A percentile compares a stretch with the other conserved stretches of the same genome.
Conservation (phyloP, 1,140 invertebrate genomes). For the Reticulitermes speratus region DNA sequence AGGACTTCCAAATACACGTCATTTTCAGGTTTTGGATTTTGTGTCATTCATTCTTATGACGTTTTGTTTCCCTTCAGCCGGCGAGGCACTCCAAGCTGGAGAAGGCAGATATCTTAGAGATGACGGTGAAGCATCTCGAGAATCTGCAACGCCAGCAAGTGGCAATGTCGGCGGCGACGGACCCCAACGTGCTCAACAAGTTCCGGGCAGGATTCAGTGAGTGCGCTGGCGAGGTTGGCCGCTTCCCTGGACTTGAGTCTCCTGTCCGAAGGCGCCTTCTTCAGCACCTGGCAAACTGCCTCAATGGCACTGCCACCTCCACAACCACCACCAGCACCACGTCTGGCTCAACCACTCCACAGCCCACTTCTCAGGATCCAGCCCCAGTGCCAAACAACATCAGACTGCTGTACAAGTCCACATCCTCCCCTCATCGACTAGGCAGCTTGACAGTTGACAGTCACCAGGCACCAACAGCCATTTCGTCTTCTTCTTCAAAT, state of each 20-base stretch:
- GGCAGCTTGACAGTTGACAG: slow-evolving; percentile 43
- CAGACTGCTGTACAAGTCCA: slow-evolving; percentile 45
- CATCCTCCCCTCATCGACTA: slow-evolving; percentile 42
- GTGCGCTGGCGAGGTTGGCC: slow-evolving; percentile 78
- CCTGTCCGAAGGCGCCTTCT: slow-evolving; percentile 69
- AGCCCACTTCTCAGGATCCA: slow-evolving; percentile 19
- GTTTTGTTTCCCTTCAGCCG: slow-evolving; percentile 61
- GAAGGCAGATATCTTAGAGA: slow-evolving; percentile 95
- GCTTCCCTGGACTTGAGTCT: slow-evolving; percentile 70
- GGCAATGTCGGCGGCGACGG: slow-evolving; percentile 68
- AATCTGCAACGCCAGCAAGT: slow-evolving; percentile 74
- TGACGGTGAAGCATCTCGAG: slow-evolving; percentile 92
- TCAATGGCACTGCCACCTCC: slow-evolving; percentile 48
- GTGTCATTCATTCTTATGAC: background rate
- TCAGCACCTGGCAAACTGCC: slow-evolving; percentile 69
- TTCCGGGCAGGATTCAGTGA: slow-evolving; percentile 87
- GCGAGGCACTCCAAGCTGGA: slow-evolving; percentile 91
- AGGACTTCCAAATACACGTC: too few relatives aligned
- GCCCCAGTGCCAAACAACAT: slow-evolving; percentile 29
- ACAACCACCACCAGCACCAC: slow-evolving; percentile 30
- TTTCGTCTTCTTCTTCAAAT: slow-evolving; percentile 42
- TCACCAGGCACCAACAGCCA: slow-evolving; percentile 42
- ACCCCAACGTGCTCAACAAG: slow-evolving; percentile 76
- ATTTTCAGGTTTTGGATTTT: too few relatives aligned
- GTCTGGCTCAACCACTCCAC: slow-evolving; percentile 36